Percentiles rank a stretch among this genome's conserved stretches.
Evolutionary conservation across 2,797 vertebrate species (phyloP).

Genomic region (Ctenopoma multispine): DNA sequence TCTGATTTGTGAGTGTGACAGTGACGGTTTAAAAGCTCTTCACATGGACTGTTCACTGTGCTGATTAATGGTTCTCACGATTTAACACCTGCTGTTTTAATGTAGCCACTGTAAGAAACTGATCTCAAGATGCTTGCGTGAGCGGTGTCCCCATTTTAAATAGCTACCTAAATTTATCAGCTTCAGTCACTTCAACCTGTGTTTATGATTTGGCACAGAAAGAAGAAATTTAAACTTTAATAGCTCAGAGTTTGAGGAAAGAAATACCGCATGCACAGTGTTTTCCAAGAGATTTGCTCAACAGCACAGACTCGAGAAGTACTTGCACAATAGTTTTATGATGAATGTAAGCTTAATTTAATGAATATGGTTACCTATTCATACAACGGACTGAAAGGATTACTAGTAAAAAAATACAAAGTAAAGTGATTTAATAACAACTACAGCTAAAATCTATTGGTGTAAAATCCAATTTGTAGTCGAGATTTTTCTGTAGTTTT

Average conservation of each 20-base stretch:
- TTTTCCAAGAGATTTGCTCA: not conserved
- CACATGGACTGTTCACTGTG: slow-evolving; percentile 35
- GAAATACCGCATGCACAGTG: not conserved
- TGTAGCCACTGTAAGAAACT: slow-evolving; percentile 86
- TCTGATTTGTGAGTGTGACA: slow-evolving; percentile 35
- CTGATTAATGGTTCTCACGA: slow-evolving; percentile 86
- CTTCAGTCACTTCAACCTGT: slow-evolving; percentile 81
- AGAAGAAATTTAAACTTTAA: slow-evolving; percentile 11
- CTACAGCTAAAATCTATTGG: not conserved
- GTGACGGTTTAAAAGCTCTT: slow-evolving; percentile 45
- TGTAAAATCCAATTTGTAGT: slow-evolving; percentile 16
- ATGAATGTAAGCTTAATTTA: not conserved
- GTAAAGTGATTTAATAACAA: not conserved
- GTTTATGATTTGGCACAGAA: slow-evolving; percentile 44
- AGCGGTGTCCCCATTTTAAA: slow-evolving; percentile 83
- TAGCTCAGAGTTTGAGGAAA: slow-evolving; percentile 7
- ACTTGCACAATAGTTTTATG: not conserved
- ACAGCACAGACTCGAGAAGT: not conserved
- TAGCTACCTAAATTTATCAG: slow-evolving; percentile 89
- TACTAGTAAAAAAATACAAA: not conserved
- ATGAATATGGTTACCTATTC: not conserved
- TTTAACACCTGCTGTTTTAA: slow-evolving; percentile 90
- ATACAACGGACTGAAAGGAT: not conserved
- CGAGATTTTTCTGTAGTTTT: slow-evolving; percentile 11
- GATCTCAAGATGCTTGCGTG: slow-evolving; percentile 86